Percentiles rank a stretch among this genome's conserved stretches.
Evolutionary conservation across 2,113 vertebrate genomes (phyloP).

Genomic region (Ursus arctos): DNA sequence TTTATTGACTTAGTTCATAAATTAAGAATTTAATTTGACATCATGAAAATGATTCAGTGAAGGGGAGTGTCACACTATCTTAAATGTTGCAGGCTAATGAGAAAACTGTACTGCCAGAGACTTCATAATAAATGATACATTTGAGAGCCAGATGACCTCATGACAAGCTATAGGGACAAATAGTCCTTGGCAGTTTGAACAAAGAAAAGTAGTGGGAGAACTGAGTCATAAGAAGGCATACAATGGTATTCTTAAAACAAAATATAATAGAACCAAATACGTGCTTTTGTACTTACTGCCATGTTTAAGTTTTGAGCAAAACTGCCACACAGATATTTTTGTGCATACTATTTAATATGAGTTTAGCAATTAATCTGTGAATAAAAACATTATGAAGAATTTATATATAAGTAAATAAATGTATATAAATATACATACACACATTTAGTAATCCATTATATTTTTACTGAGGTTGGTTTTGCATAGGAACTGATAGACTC

Average conservation of each 20-base stretch:
- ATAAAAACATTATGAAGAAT: neutral
- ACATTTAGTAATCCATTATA: neutral
- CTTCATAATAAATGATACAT: conserved; percentile 48
- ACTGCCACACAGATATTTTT: neutral
- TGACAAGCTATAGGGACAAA: conserved; percentile 40
- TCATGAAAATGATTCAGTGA: conserved; percentile 61
- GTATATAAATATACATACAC: neutral
- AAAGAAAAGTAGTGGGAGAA: neutral
- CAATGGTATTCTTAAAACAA: neutral
- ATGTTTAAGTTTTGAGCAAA: conserved; percentile 9
- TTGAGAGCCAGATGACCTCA: conserved; percentile 35
- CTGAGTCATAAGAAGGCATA: neutral
- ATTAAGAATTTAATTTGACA: conserved; percentile 75
- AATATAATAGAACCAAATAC: neutral
- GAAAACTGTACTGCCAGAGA: conserved; percentile 45
- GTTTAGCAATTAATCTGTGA: neutral
- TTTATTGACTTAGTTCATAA: conserved; percentile 65
- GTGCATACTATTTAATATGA: neutral
- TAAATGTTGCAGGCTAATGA: conserved; percentile 61
- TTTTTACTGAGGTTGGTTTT: neutral
- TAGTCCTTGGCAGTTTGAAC: neutral
- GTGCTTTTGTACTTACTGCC: neutral
- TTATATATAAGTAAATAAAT: neutral
- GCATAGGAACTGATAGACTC: neutral
- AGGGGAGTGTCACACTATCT: conserved; percentile 31